A percentile compares a stretch with the other conserved stretches of the same genome.
phyloP scores from a whole-genome alignment of 2,888 invertebrate genomes.

The Chrysina gloriosa region DNA sequence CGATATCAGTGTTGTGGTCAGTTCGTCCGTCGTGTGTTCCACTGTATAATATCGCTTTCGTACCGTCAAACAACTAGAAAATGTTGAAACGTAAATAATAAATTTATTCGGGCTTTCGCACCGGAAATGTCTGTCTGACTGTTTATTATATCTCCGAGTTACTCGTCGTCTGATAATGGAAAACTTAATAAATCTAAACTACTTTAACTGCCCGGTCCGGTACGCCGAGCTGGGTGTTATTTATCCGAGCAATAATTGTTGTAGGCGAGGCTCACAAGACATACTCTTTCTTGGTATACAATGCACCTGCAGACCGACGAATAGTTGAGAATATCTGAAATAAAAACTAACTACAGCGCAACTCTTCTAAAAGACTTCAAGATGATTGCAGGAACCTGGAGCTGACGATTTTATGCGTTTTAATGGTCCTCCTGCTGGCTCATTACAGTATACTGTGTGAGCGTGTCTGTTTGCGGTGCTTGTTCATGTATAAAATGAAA shows the following conservation, averaged over 20 bases:
- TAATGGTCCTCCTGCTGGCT: background rate
- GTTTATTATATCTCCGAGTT: constrained; percentile 43
- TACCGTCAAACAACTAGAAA: constrained; percentile 27
- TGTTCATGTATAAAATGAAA: constrained; percentile 27
- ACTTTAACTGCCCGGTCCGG: constrained; percentile 40
- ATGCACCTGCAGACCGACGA: background rate
- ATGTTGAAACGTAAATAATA: constrained; percentile 37
- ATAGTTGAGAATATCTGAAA: background rate
- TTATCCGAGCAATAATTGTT: constrained; percentile 40
- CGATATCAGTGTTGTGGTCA: background rate
- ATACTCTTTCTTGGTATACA: constrained; percentile 5
- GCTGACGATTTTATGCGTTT: constrained; percentile 18
- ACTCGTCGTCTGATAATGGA: constrained; percentile 43
- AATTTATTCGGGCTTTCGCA: constrained; percentile 40
- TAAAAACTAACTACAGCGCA: background rate
- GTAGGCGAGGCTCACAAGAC: constrained; percentile 39
- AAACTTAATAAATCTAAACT: constrained; percentile 45
- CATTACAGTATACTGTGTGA: constrained; percentile 4
- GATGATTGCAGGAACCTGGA: background rate
- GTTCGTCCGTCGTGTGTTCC: background rate
- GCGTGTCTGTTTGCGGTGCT: constrained; percentile 1
- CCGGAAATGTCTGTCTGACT: constrained; percentile 47
- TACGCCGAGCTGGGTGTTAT: constrained; percentile 34
- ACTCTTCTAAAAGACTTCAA: constrained; percentile 9
- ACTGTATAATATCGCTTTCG: background rate